Evolutionary conservation across 2,888 invertebrate genomes (phyloP).

Genomic region (Nomada fabriciana): DNA sequence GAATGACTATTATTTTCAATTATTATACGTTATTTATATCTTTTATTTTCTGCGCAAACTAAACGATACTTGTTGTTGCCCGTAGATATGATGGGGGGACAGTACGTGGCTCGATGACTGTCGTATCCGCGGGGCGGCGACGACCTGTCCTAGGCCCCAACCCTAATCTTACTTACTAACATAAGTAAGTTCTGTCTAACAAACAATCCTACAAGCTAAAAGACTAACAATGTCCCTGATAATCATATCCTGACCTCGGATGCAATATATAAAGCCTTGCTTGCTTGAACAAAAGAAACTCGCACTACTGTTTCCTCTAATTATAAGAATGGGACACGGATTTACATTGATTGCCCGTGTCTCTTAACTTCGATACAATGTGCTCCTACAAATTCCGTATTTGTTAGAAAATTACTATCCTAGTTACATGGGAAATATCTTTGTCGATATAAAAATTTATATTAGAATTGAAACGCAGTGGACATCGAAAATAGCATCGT

Average conservation of each 20-base stretch:
- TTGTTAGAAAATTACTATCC: slow-evolving; percentile 45
- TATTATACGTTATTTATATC: slow-evolving; percentile 54
- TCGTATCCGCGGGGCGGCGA: slow-evolving; percentile 87
- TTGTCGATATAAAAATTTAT: slow-evolving; percentile 52
- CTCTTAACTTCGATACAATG: slow-evolving; percentile 50
- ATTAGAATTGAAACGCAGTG: slow-evolving; percentile 50
- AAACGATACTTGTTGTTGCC: slow-evolving; percentile 84
- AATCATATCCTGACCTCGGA: slow-evolving; percentile 80
- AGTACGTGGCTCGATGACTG: slow-evolving; percentile 87
- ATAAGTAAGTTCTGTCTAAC: slow-evolving; percentile 85
- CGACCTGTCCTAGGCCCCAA: slow-evolving; percentile 85
- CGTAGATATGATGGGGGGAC: slow-evolving; percentile 87
- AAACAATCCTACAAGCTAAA: slow-evolving; percentile 81
- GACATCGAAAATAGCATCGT: slow-evolving; percentile 40
- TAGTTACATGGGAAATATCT: slow-evolving; percentile 42
- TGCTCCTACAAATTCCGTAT: slow-evolving; percentile 40
- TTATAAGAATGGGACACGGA: slow-evolving; percentile 60
- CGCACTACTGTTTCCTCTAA: slow-evolving; percentile 34
- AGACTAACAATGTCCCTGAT: slow-evolving; percentile 78
- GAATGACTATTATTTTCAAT: slow-evolving; percentile 15
- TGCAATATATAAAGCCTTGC: slow-evolving; percentile 82
- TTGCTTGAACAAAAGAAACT: slow-evolving; percentile 71
- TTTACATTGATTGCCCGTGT: slow-evolving; percentile 71
- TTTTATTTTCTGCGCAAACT: slow-evolving; percentile 84
- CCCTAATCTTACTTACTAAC: slow-evolving; percentile 85